Evolutionary conservation across 1,140 invertebrate genomes (phyloP), one percentile per base, ranked within the genome.

Genomic region (Saxidomus purpurata): DNA sequence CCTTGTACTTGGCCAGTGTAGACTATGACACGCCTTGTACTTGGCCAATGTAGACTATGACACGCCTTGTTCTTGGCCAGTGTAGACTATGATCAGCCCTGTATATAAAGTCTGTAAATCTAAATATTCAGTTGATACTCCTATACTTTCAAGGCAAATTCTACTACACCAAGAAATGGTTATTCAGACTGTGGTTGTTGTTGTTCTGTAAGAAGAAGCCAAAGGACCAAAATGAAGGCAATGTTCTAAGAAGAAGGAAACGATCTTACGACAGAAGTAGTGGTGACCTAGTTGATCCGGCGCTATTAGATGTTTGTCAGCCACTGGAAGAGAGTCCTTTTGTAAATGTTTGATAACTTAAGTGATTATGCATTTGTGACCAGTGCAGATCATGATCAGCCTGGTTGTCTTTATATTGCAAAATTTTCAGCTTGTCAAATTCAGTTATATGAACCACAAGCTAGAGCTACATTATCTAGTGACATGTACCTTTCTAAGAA

Each of bases 221-320:
- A 38, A 36, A 1, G 3, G n/a, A 47, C 9, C 4, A 43, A 43
- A 4, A 43, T 4, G 43, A 43, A 43, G 6, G 15, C 15, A 8
- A 43, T 15, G n/a, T n/a, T n/a, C n/a, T n/a, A n/a, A 43, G 43
- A 43, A 43, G 17, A 67, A 67, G 13, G n/a, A 40, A 3, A 15
- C 74, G 22, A 82, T 47, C 0, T 77, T n/a, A n/a, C n/a, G n/a
- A 76, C 43, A 81, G 47, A n/a, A 38, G 55, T 17, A 31, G 86
- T 22, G 82, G 79, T 3, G 34, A 67, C n/a, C 25, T n/a, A n/a
- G n/a, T n/a, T n/a, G n/a, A 49, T 36, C 84, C 85, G 40, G 49
- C 47, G 36, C 31, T 55, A 0, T 90, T 93, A 86, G 92, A 93
- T 49, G 31, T 17, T 4, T 87, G 87, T 84, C 91, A 91, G 49